phyloP scores from a whole-genome alignment of 2,888 invertebrate species.

The Sarcophaga carnaria region DNA sequence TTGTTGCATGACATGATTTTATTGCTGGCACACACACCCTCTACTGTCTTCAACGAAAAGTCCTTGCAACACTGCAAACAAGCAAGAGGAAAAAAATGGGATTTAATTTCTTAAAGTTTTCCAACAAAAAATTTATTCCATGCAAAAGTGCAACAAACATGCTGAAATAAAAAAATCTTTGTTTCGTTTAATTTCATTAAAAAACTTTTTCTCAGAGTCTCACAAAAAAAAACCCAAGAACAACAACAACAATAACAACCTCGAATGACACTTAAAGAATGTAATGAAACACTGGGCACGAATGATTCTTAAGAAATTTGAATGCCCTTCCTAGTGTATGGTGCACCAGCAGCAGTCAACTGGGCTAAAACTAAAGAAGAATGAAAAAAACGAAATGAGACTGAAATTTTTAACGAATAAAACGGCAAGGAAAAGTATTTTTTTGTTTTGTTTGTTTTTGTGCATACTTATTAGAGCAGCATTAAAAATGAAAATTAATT shows the following conservation, averaged over 20 bases:
- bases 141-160: conserved; percentile 9
- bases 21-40: conserved; percentile 44
- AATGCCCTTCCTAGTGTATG: conserved; percentile 58
- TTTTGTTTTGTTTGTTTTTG: too few species aligned
- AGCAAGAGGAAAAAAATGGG: background rate
- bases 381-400: too few species aligned
- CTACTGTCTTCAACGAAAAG: too few species aligned
- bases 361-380: too few species aligned
- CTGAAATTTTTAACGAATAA: too few species aligned
- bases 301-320: conserved; percentile 56
- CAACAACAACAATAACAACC: conserved; percentile 11
- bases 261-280: too few species aligned
- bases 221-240: background rate
- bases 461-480: too few species aligned
- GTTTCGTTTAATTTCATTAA: conserved; percentile 60
- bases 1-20: conserved; percentile 69
- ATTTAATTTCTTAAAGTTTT: conserved; percentile 46
- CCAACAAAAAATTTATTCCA: conserved; percentile 27
- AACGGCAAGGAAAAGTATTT: too few species aligned
- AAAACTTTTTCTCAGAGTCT: conserved; percentile 49
- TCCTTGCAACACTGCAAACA: background rate
- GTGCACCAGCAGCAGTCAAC: background rate
- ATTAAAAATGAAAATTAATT: too few species aligned
- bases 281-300: conserved; percentile 24
- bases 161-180: conserved; percentile 44